phyloP scores from a whole-genome alignment of 2,113 vertebrate species.

The Pycnonotus jocosus region DNA sequence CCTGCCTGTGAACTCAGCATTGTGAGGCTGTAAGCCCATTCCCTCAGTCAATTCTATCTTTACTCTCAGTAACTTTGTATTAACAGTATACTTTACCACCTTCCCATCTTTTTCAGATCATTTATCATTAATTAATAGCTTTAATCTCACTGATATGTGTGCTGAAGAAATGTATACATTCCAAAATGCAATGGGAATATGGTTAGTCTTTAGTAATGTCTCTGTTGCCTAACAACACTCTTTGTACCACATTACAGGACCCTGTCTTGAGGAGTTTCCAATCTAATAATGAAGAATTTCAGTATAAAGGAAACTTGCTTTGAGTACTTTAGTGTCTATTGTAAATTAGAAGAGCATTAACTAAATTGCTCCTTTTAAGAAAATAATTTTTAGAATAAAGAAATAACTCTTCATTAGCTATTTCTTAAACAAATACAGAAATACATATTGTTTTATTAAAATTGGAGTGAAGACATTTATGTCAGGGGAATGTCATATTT shows the following conservation, averaged over 20 bases:
- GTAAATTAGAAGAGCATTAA: not conserved
- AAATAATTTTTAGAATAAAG: not conserved
- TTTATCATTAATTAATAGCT: not conserved
- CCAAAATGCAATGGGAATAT: not conserved
- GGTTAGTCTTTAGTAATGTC: not conserved
- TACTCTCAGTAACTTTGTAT: not conserved
- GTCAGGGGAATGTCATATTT: not conserved
- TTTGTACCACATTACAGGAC: not conserved
- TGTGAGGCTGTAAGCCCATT: not conserved
- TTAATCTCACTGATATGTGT: not conserved
- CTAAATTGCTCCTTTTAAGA: not conserved
- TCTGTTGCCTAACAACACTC: not conserved
- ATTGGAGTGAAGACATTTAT: not conserved
- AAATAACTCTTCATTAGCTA: not conserved
- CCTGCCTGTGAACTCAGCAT: not conserved
- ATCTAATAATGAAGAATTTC: not conserved
- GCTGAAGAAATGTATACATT: not conserved
- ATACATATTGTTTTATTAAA: not conserved
- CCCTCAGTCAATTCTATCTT: not conserved
- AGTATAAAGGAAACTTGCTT: not conserved
- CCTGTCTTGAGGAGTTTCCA: not conserved
- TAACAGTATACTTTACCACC: not conserved
- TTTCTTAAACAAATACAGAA: not conserved
- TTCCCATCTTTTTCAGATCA: not conserved
- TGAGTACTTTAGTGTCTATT: not conserved